Base-by-base conservation (phyloP, 2,113 vertebrate species). In the Eleginops maclovinus region DNA sequence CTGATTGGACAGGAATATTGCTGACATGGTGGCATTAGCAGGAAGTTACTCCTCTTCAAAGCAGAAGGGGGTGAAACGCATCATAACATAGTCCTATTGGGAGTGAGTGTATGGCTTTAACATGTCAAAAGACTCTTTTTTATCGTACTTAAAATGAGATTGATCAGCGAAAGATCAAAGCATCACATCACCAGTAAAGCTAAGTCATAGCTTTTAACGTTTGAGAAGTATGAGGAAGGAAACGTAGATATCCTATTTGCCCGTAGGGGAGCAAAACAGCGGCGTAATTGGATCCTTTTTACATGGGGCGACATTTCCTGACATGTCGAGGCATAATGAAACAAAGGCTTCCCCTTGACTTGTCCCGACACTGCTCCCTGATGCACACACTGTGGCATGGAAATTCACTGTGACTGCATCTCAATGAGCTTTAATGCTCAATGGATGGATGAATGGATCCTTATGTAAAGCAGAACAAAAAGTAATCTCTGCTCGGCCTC, bases 281-380 rank as follows among this genome's bases (percentile, higher is more conserved):
- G 3, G 44, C 1, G 17, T 50, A 74, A 82, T 3, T 22, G n/a
- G 73, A 74, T 74, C 75, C 22, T 46, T 43, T 76, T 83, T 49
- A 54, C 28, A 66, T 64, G 9, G 19, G 17, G 61, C 21, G 83
- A 83, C 79, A 80, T 78, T 79, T 82, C 66, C 80, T 73, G 77
- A 85, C 60, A 26, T 77, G 77, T 31, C 1, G 22, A 58, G 73
- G 53, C 76, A 77, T 54, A 83, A 58, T 63, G 28, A 79, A 77
- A 81, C 64, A 73, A 70, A 77, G 9, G 63, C 40, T 60, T 44
- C 56, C 6, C 24, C 17, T 72, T 73, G 67, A 60, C 60, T 78
- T 81, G 74, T 63, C 62, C 61, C 19, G 61, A 77, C 81, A 79
- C 56, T 58, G 68, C 62, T 75, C 58, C 36, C 43, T 53, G n/a